Base-by-base conservation (phyloP, 2,113 vertebrate species). In the Anhinga rufa region DNA sequence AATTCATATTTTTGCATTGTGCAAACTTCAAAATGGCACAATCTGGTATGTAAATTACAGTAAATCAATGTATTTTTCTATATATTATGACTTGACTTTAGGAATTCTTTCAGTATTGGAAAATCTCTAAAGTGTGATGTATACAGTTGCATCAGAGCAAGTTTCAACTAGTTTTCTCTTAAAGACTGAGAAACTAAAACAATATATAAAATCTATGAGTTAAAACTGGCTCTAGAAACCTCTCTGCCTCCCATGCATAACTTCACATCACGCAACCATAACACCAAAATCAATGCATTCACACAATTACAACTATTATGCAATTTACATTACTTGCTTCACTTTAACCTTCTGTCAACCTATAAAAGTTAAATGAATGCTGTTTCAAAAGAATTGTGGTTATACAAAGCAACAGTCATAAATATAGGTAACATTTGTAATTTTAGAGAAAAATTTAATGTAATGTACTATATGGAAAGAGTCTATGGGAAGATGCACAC, bases 231-330 rank as follows among this genome's bases (percentile, higher is more conserved):
- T 89, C 87, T 78, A 64, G 76, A 90, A 96, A 97, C 88, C 86
- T 93, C 95, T 86, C 82, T 94, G 18, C 46, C 77, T 86, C 72
- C 87, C 18, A 7, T 74, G 83, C 29, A 44, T 85, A 91, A 77
- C 80, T 94, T 92, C 81, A 57, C 60, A 94, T 77, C 93, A 93
- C 1, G 0, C 51, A 89, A 91, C 52, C 82, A 3, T 88, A 97
- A 95, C 91, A 95, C 34, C 42, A 84, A 88, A 86, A 97, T 96
- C 83, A 90, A 97, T 97, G 82, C 57, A 69, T 76, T 92, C 90
- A 79, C 95, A 92, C 95, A 96, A 97, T 97, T 97, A 95, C 87
- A 86, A 34, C 95, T 96, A 96, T 97, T 98, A 97, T 17, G 91
- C 76, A 85, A 44, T 97, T 98, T 96, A 96, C 48, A 77, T 86